phyloP scores from a whole-genome alignment of 2,888 invertebrate species.

The Agonum fuliginosum region DNA sequence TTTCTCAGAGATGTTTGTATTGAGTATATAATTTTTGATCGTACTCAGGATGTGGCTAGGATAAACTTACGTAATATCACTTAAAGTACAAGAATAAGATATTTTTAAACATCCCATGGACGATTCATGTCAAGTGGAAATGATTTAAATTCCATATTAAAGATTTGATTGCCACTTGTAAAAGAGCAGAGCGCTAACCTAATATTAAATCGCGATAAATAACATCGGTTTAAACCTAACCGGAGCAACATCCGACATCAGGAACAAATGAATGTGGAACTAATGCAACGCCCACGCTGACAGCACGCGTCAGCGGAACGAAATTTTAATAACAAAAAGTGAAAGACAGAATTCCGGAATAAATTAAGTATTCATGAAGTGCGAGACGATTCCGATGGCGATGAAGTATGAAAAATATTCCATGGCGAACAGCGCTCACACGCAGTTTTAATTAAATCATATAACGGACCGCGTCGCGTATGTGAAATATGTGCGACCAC shows the following conservation, averaged over 20 bases:
- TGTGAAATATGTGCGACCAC: conserved; percentile 42
- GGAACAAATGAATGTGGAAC: conserved; percentile 36
- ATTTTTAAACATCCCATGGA: too few species aligned
- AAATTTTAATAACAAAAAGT: conserved; percentile 51
- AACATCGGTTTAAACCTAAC: conserved; percentile 2
- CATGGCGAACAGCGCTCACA: background rate
- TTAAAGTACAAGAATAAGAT: too few species aligned
- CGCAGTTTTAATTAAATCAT: conserved; percentile 44
- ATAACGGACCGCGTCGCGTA: conserved; percentile 28
- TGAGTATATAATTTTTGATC: too few species aligned
- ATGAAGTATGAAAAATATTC: conserved; percentile 39
- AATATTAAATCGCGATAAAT: conserved; percentile 30
- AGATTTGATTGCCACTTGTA: too few species aligned
- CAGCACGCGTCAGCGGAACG: conserved; percentile 44
- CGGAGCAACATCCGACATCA: background rate
- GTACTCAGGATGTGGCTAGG: too few species aligned
- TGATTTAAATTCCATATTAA: too few species aligned
- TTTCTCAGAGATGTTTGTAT: too few species aligned
- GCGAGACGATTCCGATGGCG: background rate
- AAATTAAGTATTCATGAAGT: conserved; percentile 52
- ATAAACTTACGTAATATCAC: too few species aligned
- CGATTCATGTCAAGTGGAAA: too few species aligned
- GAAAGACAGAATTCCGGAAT: conserved; percentile 53
- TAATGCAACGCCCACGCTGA: conserved; percentile 41
- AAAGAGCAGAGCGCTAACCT: conserved; percentile 31